phyloP scores from a whole-genome alignment of 2,797 vertebrate species.

The Triplophysa bombifrons region DNA sequence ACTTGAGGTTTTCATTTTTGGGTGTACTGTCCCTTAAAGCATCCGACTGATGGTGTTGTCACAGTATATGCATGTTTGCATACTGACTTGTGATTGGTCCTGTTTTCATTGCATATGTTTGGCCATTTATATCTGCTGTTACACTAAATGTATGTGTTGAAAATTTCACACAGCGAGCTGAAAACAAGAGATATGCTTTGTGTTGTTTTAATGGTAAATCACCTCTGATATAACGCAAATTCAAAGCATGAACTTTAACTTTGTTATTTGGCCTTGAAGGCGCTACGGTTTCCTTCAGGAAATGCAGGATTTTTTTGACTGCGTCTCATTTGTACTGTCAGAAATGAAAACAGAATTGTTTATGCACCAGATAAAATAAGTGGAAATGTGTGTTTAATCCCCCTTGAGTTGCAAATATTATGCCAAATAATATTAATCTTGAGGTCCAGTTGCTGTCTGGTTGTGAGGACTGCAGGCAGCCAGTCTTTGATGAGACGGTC shows the following conservation, averaged over 20 bases:
- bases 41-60: neutral
- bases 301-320: neutral
- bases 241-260: too few relatives aligned
- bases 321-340: neutral
- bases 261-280: neutral
- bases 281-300: neutral
- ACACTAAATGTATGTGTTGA: neutral
- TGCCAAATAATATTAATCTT: constrained; percentile 38
- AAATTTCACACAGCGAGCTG: neutral
- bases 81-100: neutral
- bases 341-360: constrained; percentile 1
- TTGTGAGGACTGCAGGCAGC: constrained; percentile 21
- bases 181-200: neutral
- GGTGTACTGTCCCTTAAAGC: neutral
- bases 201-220: neutral
- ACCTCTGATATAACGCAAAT: neutral
- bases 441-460: constrained; percentile 21
- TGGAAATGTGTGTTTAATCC: constrained; percentile 31
- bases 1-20: too few relatives aligned
- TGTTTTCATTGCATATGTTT: neutral
- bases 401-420: constrained; percentile 36
- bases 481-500: constrained; percentile 29
- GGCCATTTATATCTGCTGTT: neutral
- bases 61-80: neutral
- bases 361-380: constrained; percentile 2